A percentile compares a stretch with the other conserved stretches of the same genome.
Conservation (phyloP, 2,113 vertebrate species). For the Polyodon spathula region DNA sequence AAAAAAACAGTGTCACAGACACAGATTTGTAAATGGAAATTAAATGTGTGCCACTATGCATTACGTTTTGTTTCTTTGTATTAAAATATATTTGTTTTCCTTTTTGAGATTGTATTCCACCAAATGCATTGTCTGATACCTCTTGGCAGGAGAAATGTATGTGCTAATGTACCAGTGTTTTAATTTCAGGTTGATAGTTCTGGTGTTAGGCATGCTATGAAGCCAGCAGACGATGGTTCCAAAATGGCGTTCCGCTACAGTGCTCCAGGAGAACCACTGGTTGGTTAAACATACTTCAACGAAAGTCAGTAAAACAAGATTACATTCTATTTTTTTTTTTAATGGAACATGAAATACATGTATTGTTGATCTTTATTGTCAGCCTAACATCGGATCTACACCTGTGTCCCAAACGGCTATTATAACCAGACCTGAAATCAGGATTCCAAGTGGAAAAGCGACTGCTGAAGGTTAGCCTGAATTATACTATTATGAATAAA, state of each 20-base stretch:
- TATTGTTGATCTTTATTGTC: conserved; percentile 6
- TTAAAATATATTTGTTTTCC: no score
- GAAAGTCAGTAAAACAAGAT: no score
- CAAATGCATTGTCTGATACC: neutral
- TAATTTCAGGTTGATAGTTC: neutral
- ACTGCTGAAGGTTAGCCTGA: neutral
- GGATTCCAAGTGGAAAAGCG: conserved; percentile 1
- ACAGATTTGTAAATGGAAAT: no score
- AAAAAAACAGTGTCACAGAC: no score
- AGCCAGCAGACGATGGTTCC: neutral
- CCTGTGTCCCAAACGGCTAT: neutral
- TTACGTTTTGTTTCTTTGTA: no score
- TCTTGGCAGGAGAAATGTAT: neutral
- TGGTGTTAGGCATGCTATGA: neutral
- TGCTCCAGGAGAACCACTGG: neutral
- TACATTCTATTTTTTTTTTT: neutral
- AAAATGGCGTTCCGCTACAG: neutral
- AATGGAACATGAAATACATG: neutral
- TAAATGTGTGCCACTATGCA: no score
- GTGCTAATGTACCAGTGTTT: neutral
- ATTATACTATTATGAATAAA: no score
- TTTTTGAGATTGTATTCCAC: no score
- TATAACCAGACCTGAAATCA: neutral
- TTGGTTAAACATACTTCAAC: neutral
- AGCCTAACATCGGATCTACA: conserved; percentile 16